phyloP scores from a whole-genome alignment of 1,140 invertebrate species.

The Drosophila pandora region DNA sequence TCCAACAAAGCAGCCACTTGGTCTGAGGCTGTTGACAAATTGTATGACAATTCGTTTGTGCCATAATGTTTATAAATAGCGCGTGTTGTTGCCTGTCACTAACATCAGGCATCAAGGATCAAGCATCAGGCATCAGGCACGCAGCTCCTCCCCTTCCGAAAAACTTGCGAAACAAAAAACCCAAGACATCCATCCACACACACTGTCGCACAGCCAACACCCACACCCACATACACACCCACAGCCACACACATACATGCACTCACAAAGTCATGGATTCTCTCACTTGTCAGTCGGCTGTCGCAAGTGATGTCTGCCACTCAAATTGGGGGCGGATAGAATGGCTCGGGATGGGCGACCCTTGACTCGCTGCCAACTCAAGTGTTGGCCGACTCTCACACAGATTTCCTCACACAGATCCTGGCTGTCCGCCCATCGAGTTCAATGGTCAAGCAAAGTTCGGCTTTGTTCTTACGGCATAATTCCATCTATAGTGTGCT shows the following conservation, averaged over 20 bases:
- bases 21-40: constrained; percentile 75
- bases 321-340: constrained; percentile 28
- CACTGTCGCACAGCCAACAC: neutral
- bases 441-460: constrained; percentile 71
- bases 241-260: constrained; percentile 14
- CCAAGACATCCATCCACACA: constrained; percentile 18
- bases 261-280: constrained; percentile 37
- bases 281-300: constrained; percentile 68
- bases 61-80: constrained; percentile 82
- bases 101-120: constrained; percentile 50
- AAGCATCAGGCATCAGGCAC: constrained; percentile 32
- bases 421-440: constrained; percentile 30
- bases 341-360: constrained; percentile 24
- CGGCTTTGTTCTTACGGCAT: constrained; percentile 25
- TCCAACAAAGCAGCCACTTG: constrained; percentile 56
- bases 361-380: constrained; percentile 60
- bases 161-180: constrained; percentile 57
- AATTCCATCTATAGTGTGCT: constrained; percentile 16
- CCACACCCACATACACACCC: constrained; percentile 17
- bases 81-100: constrained; percentile 74
- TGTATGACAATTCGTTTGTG: constrained; percentile 82
- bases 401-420: constrained; percentile 47
- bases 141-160: constrained; percentile 14
- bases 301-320: constrained; percentile 77
- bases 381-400: constrained; percentile 47